Evolutionary conservation across 1,140 invertebrate species (phyloP).

Genomic region (Bombus waltoni): DNA sequence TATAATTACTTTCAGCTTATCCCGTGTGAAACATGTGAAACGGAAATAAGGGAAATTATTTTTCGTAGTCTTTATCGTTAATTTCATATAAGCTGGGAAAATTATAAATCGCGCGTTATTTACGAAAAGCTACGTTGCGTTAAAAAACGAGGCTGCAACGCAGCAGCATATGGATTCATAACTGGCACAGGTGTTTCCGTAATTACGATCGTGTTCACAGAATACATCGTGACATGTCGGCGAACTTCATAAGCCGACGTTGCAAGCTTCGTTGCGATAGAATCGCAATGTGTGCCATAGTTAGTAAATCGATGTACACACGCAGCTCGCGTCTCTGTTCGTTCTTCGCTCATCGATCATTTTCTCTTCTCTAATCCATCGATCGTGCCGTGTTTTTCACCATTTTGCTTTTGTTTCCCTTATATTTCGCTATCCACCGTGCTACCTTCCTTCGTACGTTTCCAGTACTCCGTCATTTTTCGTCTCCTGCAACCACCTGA

Average conservation of each 20-base stretch:
- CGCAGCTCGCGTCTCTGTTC: background rate
- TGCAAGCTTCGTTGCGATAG: background rate
- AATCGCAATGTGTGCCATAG: background rate
- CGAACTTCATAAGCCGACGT: conserved; percentile 1
- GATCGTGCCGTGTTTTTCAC: background rate
- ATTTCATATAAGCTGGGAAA: background rate
- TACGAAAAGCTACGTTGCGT: background rate
- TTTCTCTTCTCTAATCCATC: background rate
- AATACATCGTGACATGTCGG: background rate
- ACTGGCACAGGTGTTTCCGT: background rate
- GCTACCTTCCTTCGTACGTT: no score
- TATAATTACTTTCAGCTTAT: no score
- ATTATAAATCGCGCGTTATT: background rate
- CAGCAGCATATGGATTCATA: background rate
- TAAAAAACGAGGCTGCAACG: background rate
- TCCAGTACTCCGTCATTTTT: no score
- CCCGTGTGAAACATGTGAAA: no score
- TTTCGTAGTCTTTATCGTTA: no score
- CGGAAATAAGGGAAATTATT: no score
- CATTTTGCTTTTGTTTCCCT: background rate
- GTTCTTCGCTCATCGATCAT: background rate
- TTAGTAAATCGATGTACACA: conserved; percentile 1
- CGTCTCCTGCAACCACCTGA: background rate
- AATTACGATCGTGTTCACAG: background rate
- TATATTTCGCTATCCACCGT: background rate